A percentile compares a stretch with the other conserved stretches of the same genome.
phyloP scores from a whole-genome alignment of 2,888 invertebrate species.

The Osmoderma eremita region DNA sequence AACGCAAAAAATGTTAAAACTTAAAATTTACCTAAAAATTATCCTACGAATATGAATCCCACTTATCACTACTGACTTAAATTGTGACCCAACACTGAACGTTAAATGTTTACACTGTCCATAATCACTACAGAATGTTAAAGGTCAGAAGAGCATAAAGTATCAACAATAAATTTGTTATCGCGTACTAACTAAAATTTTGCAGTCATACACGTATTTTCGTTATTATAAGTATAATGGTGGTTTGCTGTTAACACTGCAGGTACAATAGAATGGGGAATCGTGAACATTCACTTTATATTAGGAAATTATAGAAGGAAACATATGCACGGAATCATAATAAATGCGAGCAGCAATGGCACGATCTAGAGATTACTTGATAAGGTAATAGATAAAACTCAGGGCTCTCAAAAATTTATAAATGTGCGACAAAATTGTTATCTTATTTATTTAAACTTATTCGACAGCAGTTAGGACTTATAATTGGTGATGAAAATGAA shows the following conservation, averaged over 20 bases:
- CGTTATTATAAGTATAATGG: no score
- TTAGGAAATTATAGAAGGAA: background rate
- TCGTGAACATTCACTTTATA: background rate
- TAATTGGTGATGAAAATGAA: background rate
- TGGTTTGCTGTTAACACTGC: no score
- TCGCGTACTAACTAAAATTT: conserved; percentile 12
- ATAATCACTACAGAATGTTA: conserved; percentile 37
- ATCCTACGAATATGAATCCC: conserved; percentile 1
- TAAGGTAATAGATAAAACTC: conserved; percentile 21
- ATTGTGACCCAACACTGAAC: conserved; percentile 5
- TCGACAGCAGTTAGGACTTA: background rate
- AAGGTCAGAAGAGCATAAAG: conserved; percentile 41
- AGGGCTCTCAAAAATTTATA: conserved; percentile 3
- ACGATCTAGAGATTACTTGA: conserved; percentile 24
- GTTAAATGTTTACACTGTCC: conserved; percentile 34
- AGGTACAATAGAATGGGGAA: background rate
- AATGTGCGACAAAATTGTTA: conserved; percentile 22
- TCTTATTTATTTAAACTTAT: conserved; percentile 29
- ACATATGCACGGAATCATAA: background rate
- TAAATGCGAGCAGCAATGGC: conserved; percentile 12
- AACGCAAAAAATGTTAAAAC: no score
- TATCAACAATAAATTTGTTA: conserved; percentile 36
- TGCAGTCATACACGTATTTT: background rate
- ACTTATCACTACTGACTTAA: conserved; percentile 16
- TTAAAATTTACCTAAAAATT: background rate